Conservation (phyloP, 2,888 invertebrate genomes). For the Cartodere bifasciata region DNA sequence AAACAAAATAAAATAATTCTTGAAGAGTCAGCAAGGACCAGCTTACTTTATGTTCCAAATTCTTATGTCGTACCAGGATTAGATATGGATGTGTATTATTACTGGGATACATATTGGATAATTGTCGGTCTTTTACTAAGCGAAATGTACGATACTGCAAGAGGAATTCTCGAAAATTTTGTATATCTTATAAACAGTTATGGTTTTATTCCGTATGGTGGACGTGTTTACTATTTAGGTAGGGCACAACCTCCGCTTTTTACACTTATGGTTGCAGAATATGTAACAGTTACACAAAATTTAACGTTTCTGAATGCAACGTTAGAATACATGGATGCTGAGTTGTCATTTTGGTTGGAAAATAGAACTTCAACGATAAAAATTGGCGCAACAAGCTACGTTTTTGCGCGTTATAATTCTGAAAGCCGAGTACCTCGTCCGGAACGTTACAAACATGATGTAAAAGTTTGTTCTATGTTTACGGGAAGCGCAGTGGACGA, state of each 20-base stretch:
- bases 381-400: conserved; percentile 39
- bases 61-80: conserved; percentile 56
- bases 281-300: conserved; percentile 42
- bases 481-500: conserved; percentile 28
- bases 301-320: conserved; percentile 45
- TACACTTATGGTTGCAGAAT: conserved; percentile 49
- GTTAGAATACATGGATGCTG: conserved; percentile 45
- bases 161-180: conserved; percentile 66
- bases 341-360: conserved; percentile 52
- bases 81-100: conserved; percentile 60
- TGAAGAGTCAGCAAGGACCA: conserved; percentile 31
- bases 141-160: conserved; percentile 57
- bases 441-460: conserved; percentile 59
- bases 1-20: conserved; percentile 44
- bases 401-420: conserved; percentile 47
- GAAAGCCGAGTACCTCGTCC: conserved; percentile 54
- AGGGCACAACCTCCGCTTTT: conserved; percentile 60
- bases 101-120: conserved; percentile 82
- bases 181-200: conserved; percentile 50
- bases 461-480: conserved; percentile 35
- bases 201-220: conserved; percentile 71
- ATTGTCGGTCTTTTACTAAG: conserved; percentile 62
- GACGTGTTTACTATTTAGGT: conserved; percentile 62
- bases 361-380: conserved; percentile 40
- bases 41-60: conserved; percentile 33